Percentiles rank a stretch among this genome's conserved stretches.
These are phyloP conservation scores for Lasioglossum leucozonium DNA, from an alignment of 2,888 invertebrate genomes.

Conservation along the genomic window DNA sequence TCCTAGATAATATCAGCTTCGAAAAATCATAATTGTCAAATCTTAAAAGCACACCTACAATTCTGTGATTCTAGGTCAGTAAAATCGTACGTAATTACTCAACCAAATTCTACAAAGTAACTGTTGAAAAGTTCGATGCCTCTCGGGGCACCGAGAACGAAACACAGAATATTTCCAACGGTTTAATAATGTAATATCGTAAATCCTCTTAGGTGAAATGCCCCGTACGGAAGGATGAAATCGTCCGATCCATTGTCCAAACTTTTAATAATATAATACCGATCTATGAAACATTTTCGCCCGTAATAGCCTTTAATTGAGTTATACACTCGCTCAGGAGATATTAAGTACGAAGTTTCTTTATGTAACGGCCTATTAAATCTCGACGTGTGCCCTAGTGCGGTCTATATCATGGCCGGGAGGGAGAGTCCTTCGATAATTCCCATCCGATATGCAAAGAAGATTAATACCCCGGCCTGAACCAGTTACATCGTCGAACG, in stretches of 20 bases:
- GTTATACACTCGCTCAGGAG: neutral
- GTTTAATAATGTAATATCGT: conserved; percentile 7
- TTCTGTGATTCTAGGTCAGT: too few species aligned
- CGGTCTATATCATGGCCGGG: neutral
- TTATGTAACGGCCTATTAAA: conserved; percentile 24
- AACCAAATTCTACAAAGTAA: neutral
- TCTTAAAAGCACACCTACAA: too few species aligned
- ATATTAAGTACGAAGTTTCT: conserved; percentile 15
- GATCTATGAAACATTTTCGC: neutral
- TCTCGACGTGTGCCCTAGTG: neutral
- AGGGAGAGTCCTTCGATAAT: conserved; percentile 15
- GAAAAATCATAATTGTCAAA: too few species aligned
- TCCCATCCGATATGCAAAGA: conserved; percentile 45
- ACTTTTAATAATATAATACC: conserved; percentile 3
- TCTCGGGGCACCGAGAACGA: neutral
- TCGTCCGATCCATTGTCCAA: neutral
- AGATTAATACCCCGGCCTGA: conserved; percentile 30
- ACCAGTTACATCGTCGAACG: neutral
- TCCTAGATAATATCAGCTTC: too few species aligned
- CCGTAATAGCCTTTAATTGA: conserved; percentile 16
- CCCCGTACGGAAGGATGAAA: neutral
- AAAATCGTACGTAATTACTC: too few species aligned
- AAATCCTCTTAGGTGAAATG: neutral
- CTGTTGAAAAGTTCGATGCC: neutral
- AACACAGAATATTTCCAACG: neutral